Evolutionary conservation across 2,888 invertebrate genomes (phyloP).

Genomic region (Balanococcus diminutus): DNA sequence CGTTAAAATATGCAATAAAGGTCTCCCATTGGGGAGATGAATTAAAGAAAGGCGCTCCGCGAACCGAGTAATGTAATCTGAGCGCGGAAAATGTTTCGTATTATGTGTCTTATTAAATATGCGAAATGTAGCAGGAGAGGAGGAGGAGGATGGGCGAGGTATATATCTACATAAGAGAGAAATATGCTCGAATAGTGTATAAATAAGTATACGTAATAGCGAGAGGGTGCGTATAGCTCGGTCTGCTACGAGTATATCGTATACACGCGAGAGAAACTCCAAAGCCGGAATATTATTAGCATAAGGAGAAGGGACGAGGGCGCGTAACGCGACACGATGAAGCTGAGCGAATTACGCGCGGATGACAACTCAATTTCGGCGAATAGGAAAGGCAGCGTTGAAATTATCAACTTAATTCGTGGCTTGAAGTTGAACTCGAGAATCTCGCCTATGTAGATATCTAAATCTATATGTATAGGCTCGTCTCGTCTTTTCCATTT

Average conservation of each 20-base stretch:
- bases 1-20: neutral
- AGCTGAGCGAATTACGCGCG: neutral
- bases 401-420: slow-evolving; percentile 41
- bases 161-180: neutral
- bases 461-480: no score
- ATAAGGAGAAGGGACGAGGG: neutral
- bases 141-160: neutral
- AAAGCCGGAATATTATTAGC: slow-evolving; percentile 9
- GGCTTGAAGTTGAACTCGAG: neutral
- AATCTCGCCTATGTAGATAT: no score
- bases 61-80: slow-evolving; percentile 13
- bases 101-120: slow-evolving; percentile 31
- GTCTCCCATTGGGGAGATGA: neutral
- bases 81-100: slow-evolving; percentile 23
- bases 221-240: neutral
- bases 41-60: neutral
- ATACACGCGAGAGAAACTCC: neutral
- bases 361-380: slow-evolving; percentile 36
- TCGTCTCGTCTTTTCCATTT: neutral
- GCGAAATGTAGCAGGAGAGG: neutral
- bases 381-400: slow-evolving; percentile 3
- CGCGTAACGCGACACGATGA: neutral
- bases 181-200: neutral
- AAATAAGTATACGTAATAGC: neutral
- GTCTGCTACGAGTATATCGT: neutral